A percentile compares a stretch with the other conserved stretches of the same genome.
Evolutionary conservation across 2,113 vertebrate genomes (phyloP).

Genomic region (Sceloporus tristichus): DNA sequence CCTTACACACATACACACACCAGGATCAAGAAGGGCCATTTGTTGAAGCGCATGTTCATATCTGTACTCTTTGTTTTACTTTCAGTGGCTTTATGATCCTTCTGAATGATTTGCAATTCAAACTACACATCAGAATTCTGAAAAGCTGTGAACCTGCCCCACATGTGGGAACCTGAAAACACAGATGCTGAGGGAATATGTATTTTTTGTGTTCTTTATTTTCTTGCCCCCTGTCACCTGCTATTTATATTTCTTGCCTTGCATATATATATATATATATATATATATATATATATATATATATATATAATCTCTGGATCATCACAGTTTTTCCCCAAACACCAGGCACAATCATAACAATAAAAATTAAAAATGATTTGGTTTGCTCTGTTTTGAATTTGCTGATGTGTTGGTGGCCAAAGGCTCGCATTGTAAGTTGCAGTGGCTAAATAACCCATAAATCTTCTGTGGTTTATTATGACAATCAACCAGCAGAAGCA

Average conservation of each 20-base stretch:
- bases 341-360: background rate
- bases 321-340: background rate
- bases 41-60: constrained; percentile 44
- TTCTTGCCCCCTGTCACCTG: background rate
- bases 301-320: background rate
- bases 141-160: constrained; percentile 5
- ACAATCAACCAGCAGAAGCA: background rate
- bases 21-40: constrained; percentile 22
- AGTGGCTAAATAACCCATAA: background rate
- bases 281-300: background rate
- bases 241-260: background rate
- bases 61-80: constrained; percentile 52
- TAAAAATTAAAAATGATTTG: background rate
- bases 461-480: background rate
- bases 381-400: background rate
- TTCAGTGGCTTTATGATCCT: constrained; percentile 36
- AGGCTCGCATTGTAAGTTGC: too few relatives aligned
- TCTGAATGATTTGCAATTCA: constrained; percentile 55
- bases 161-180: background rate
- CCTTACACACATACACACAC: too few relatives aligned
- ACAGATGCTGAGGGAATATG: background rate
- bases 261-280: too few relatives aligned
- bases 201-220: too few relatives aligned
- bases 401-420: background rate
- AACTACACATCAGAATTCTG: constrained; percentile 22